Evolutionary conservation across 2,888 invertebrate species (phyloP).

Genomic region (Junonia oenone): DNA sequence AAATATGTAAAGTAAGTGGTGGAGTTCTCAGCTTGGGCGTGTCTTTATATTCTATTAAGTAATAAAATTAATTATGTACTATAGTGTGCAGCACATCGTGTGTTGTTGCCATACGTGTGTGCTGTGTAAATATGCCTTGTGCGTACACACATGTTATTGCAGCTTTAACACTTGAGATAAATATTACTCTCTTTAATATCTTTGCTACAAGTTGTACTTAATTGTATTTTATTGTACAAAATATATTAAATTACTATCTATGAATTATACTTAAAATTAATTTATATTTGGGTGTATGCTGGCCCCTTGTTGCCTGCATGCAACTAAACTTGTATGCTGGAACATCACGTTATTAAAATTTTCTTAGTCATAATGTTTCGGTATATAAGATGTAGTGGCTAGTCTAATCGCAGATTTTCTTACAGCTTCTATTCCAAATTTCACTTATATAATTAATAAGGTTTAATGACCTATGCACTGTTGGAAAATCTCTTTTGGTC

Average conservation of each 20-base stretch:
- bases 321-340: constrained; percentile 78
- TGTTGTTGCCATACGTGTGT: constrained; percentile 75
- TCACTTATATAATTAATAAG: constrained; percentile 71
- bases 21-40: constrained; percentile 75
- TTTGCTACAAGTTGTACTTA: constrained; percentile 86
- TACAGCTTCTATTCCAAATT: constrained; percentile 79
- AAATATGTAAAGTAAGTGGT: constrained; percentile 74
- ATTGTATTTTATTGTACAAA: constrained; percentile 85
- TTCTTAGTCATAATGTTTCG: constrained; percentile 76
- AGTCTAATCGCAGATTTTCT: constrained; percentile 80
- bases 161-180: constrained; percentile 78
- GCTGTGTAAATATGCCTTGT: constrained; percentile 78
- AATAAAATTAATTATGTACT: constrained; percentile 74
- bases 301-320: constrained; percentile 74
- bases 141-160: constrained; percentile 78
- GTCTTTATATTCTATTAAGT: constrained; percentile 78
- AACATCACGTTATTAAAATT: constrained; percentile 69
- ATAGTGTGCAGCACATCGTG: constrained; percentile 75
- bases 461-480: constrained; percentile 76
- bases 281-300: constrained; percentile 77
- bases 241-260: constrained; percentile 82
- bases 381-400: constrained; percentile 77
- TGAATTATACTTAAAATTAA: constrained; percentile 71
- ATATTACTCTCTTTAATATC: constrained; percentile 81
- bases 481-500: constrained; percentile 80